Evolutionary conservation across 2,113 vertebrate species (phyloP), one percentile per base, ranked within the genome.

Genomic region (Terrapene triunguis): DNA sequence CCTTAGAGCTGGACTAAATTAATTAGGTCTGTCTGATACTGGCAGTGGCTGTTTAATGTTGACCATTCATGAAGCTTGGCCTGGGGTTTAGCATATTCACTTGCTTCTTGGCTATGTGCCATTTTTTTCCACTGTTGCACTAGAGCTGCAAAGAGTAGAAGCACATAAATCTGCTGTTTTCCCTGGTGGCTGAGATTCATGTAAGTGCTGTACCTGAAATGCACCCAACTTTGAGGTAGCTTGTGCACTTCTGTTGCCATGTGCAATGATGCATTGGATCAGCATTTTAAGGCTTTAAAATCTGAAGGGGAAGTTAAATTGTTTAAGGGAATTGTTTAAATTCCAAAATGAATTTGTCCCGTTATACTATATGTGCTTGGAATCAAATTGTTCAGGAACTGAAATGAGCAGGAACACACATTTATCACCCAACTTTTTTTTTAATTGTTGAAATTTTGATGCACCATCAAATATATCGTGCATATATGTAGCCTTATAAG

Each of bases 381-480:
- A 44, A 16, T 93, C 90, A 57, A 80, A 79, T 82, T 80, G 24
- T 21, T 80, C 22, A 21, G 57, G 55, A 95, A 21, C 74, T 50
- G 35, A 51, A 85, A 2, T 74, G 27, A 82, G 69, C 72, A 38
- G 87, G 24, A 82, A 17, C 48, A 85, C 79, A 80, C 72, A 89
- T 89, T 94, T 95, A 42, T 44, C 82, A 32, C 8, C 1, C 27
- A 85, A 51, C 35, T 82, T 91, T 87, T 47, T 47, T 89, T 88
- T 84, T 22, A 65, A 80, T 24, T 94, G 87, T 82, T 94, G 90
- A 93, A 96, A 88, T 96, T 6, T 81, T 96, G 84, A 90, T 89
- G 29, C 32, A n/a, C 51, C 88, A 2, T 82, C 80, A 11, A 92
- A 0, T 38, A 29, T 80, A 65, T 88, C 72, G 85, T 89, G 94